Base-by-base conservation (phyloP, 2,888 invertebrate species). In the Drosophila helvetica region DNA sequence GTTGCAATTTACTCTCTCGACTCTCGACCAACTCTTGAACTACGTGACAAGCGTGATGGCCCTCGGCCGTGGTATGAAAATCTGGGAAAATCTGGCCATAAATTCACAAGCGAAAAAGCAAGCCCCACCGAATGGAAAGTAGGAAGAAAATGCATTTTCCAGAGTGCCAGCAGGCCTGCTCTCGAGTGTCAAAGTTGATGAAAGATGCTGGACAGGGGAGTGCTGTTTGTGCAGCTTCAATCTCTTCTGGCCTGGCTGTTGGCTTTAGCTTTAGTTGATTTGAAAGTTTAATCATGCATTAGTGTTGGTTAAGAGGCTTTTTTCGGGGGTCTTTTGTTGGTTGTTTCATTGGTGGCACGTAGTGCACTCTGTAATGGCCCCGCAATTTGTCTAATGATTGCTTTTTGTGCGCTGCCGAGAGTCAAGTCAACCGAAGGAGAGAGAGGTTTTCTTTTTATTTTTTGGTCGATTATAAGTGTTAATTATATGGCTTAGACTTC, bases 1-100 rank as follows among this genome's bases (percentile, higher is more conserved):
- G 60, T 52, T 51, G 73, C 73, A 72, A 74, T 75, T 76, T 75
- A 59, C 73, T 75, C 18, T 51, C 52, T 17, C 22, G 22, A 22
- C 53, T 17, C 58, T 33, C 38, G 38, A 50, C 60, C 69, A 66
- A n/a, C 38, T 15, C 47, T 69, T 62, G 69, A 57, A 66, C 75
- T 78, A 77, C 77, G 77, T 75, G 79, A 78, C 59, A 60, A 69
- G 68, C 79, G 78, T 79, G 79, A 78, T 75, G 78, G 52, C 77
- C 68, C 53, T 62, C 30, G 61, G 78, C 57, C 42, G 57, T 10
- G 7, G 15, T 12, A 6, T 25, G 60, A 56, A 54, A 71, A 74
- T 71, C 71, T 71, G 71, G 74, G 71, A 71, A 71, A 57, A 59
- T 38, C 47, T 63, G 51, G 52, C 50, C 72, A 71, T 76, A 75